Conservation (phyloP, 1,140 invertebrate species). For the Dreissena polymorpha region DNA sequence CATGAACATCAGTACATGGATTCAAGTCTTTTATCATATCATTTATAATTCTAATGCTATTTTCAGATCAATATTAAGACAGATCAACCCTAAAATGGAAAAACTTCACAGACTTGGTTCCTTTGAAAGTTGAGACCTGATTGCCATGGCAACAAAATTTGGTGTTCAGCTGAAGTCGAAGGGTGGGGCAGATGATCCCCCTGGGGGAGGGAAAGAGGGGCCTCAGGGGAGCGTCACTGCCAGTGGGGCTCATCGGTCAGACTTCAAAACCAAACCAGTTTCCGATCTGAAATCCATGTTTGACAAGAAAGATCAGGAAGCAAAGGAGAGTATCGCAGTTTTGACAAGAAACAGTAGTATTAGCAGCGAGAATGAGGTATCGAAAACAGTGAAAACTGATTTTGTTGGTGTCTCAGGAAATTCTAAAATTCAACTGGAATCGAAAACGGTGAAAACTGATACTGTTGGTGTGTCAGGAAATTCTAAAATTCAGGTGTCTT, state of each 20-base stretch:
- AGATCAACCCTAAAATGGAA: too few relatives aligned
- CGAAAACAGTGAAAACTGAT: slow-evolving; percentile 3
- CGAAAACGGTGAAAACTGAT: neutral
- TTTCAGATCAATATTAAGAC: too few relatives aligned
- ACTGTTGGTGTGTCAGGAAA: neutral
- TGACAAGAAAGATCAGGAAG: slow-evolving; percentile 23
- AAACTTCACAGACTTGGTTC: too few relatives aligned
- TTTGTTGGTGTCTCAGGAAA: neutral
- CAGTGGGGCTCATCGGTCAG: slow-evolving; percentile 18
- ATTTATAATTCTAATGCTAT: too few relatives aligned
- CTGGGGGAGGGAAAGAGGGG: neutral
- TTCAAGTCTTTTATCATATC: too few relatives aligned
- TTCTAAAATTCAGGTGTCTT: neutral
- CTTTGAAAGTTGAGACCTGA: too few relatives aligned
- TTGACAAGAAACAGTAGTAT: neutral
- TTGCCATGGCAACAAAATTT: slow-evolving; percentile 46
- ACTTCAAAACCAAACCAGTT: slow-evolving; percentile 48
- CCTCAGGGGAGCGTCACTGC: neutral
- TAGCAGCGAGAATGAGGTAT: too few relatives aligned
- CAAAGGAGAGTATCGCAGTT: neutral
- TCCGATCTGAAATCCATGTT: slow-evolving; percentile 51
- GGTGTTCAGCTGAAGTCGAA: slow-evolving; percentile 33
- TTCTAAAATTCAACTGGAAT: neutral
- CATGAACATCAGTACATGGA: too few relatives aligned
- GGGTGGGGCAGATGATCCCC: neutral